These are phyloP conservation scores for Dorcus parallelipipedus DNA, from an alignment of 2,888 invertebrate genomes.

Conservation along the genomic window DNA sequence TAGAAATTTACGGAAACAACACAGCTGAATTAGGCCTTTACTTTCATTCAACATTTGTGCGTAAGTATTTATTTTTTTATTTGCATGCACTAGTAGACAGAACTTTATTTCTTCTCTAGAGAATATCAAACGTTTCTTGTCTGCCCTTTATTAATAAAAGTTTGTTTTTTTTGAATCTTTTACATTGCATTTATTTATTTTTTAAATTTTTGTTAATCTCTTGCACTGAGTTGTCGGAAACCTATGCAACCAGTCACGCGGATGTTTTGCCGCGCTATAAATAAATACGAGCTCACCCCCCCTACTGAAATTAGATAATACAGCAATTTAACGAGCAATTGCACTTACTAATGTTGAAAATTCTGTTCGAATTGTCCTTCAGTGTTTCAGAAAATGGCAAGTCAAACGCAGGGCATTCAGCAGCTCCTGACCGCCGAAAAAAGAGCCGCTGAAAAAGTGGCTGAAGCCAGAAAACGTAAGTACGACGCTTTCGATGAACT, in stretches of 20 bases:
- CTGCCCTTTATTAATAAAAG: too few species aligned
- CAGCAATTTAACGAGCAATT: constrained; percentile 25
- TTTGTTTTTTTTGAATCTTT: too few species aligned
- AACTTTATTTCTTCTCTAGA: too few species aligned
- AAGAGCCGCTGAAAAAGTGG: constrained; percentile 49
- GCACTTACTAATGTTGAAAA: constrained; percentile 18
- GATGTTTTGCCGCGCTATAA: constrained; percentile 19
- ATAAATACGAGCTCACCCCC: constrained; percentile 18
- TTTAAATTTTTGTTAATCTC: too few species aligned
- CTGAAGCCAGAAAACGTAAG: constrained; percentile 50
- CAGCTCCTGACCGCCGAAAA: constrained; percentile 48
- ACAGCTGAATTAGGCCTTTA: too few species aligned
- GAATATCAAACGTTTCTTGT: too few species aligned
- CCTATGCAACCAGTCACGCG: constrained; percentile 10
- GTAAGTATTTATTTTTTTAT: too few species aligned
- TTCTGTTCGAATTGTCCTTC: constrained; percentile 14
- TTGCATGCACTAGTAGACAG: too few species aligned
- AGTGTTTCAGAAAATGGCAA: constrained; percentile 37
- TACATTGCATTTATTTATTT: too few species aligned
- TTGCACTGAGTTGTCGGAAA: not conserved
- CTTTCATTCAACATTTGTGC: too few species aligned
- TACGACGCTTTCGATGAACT: constrained; percentile 11
- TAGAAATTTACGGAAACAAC: too few species aligned
- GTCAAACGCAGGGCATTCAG: constrained; percentile 49
- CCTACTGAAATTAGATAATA: constrained; percentile 21